Evolutionary conservation across 37 sponge, comb jelly and placozoan species (phyloP), one percentile per base, ranked within the genome.

Genomic region (Haliclona indistincta): DNA sequence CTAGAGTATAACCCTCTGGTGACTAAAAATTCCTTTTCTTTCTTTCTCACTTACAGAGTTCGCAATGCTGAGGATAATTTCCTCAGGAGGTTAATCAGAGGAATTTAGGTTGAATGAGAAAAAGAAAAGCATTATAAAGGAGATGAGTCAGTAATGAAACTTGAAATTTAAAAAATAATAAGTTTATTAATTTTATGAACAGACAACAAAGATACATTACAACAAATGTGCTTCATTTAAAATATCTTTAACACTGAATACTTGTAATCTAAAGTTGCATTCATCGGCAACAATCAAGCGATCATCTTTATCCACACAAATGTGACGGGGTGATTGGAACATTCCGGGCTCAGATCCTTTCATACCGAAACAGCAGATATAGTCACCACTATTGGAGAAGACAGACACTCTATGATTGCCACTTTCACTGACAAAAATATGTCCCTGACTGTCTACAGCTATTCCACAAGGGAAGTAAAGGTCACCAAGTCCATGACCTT

Each of bases 391-490:
- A 1, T 62, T 20, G 2, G 52, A 38, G 47, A 81, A 81, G 26
- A 81, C n/a, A 7, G 82, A 81, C 2, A 81, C 71, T 7, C 82
- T 62, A 71, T 81, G 82, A 22, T 81, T 81, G 10, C 82, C 82
- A 36, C 55, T 62, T 54, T 81, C 82, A 22, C 72, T 71, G 29
- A 81, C 55, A 3, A 65, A 28, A 47, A 81, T 81, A 39, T 64
- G 58, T 25, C 82, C 73, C n/a, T 81, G 34, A 1, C 54, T 65
- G 55, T 73, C 65, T 11, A 81, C 45, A n/a, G 82, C 73, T 13
- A 81, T 63, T 2, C 82, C 82, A 52, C 25, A 71, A 0, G 82
- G 82, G 20, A 39, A 43, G 43, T 72, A 34, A 0, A 81, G 65
- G 2, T 81, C 82, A 36, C 82, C 73, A 5, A 73, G 73, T 2